phyloP scores from a whole-genome alignment of 35 echinoderm and acorn worm species.

The Ptychodera flava region DNA sequence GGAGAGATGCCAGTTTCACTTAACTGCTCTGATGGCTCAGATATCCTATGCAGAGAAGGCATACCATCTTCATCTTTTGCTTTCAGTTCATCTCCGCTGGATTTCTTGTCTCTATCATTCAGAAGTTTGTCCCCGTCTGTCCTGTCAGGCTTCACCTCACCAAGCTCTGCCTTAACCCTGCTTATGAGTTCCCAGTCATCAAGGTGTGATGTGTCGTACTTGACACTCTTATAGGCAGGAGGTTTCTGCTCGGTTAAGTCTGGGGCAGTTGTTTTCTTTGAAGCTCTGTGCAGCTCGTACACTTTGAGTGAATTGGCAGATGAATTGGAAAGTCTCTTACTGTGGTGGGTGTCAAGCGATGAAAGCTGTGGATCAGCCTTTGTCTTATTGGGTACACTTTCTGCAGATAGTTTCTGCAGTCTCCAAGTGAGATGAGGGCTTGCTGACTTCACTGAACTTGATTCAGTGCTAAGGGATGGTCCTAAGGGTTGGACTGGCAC shows the following conservation, averaged over 20 bases:
- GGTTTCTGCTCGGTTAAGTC: not conserved
- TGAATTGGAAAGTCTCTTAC: not conserved
- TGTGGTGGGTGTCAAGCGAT: not conserved
- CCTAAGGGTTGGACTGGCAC: not conserved
- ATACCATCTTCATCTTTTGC: slow-evolving; percentile 26
- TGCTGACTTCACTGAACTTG: too few species aligned
- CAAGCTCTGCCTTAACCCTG: slow-evolving; percentile 9
- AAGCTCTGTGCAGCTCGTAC: not conserved
- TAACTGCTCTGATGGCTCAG: not conserved
- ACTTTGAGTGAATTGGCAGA: not conserved
- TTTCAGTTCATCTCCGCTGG: not conserved
- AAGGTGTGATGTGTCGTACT: not conserved
- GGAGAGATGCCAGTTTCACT: not conserved
- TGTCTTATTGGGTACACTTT: not conserved
- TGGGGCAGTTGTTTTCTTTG: not conserved
- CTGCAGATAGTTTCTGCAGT: not conserved
- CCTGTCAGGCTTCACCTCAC: slow-evolving; percentile 5
- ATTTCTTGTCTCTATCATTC: slow-evolving; percentile 8
- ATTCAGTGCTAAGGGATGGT: not conserved
- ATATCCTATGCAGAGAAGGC: not conserved
- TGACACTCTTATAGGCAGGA: not conserved
- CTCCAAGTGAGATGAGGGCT: not conserved
- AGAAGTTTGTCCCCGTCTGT: slow-evolving; percentile 12
- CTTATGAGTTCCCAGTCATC: not conserved
- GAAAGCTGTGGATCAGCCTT: not conserved